Conservation (phyloP, 2,113 vertebrate genomes). For the Macrotis lagotis region DNA sequence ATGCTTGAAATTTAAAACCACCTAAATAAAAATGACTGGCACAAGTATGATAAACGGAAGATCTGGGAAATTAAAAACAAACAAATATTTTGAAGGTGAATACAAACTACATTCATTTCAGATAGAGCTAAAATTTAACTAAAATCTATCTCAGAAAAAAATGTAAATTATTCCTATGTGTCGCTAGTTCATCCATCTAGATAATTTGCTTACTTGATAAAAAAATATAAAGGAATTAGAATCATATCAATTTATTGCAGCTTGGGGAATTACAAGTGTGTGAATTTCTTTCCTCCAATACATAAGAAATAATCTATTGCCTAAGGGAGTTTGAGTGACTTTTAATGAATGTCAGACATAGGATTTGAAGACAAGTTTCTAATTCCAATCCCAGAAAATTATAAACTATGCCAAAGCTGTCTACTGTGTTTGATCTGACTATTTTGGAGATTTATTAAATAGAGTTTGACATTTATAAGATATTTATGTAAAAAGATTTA, state of each 20-base stretch:
- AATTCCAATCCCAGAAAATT: too few species aligned
- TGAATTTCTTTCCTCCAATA: too few species aligned
- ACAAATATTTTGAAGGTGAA: background rate
- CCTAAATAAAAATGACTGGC: background rate
- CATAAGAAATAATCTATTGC: too few species aligned
- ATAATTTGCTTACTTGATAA: background rate
- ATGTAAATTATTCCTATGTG: background rate
- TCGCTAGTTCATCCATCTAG: background rate
- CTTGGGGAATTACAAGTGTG: too few species aligned
- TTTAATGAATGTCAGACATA: too few species aligned
- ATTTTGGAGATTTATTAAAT: background rate
- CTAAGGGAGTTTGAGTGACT: too few species aligned
- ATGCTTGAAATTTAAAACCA: background rate
- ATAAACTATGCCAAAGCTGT: background rate
- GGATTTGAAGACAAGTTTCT: too few species aligned
- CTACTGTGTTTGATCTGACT: background rate
- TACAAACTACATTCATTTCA: background rate
- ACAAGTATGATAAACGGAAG: background rate
- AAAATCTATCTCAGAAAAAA: too few species aligned
- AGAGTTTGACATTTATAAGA: background rate
- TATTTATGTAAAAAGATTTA: too few species aligned
- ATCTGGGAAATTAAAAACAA: background rate
- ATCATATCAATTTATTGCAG: too few species aligned
- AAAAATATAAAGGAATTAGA: too few species aligned
- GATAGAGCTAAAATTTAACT: background rate